Conservation (phyloP, 2,888 invertebrate genomes). For the Plemyria rubiginata region DNA sequence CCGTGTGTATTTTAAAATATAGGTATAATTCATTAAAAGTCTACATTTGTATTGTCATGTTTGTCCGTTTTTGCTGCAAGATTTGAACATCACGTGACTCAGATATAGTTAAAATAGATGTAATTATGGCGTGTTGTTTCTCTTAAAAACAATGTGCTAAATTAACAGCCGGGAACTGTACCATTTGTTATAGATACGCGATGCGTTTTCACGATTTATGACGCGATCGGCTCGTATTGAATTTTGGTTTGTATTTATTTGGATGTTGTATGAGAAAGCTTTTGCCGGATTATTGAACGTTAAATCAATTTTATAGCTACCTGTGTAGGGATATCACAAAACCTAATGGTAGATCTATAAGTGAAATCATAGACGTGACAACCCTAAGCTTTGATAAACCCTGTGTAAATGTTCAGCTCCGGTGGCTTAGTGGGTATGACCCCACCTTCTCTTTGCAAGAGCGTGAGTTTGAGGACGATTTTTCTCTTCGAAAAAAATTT, state of each 20-base stretch:
- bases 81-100: neutral
- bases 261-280: conserved; percentile 23
- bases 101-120: neutral
- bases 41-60: too few relatives aligned
- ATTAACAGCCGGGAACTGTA: conserved; percentile 4
- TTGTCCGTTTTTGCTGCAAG: too few relatives aligned
- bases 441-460: too few relatives aligned
- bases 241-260: conserved; percentile 54
- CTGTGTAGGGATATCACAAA: neutral
- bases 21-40: too few relatives aligned
- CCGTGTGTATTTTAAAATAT: too few relatives aligned
- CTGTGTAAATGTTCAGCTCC: neutral
- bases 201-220: conserved; percentile 65
- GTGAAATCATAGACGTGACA: neutral
- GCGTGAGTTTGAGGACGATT: too few relatives aligned
- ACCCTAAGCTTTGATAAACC: neutral
- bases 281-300: conserved; percentile 45
- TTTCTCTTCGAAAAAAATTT: too few relatives aligned
- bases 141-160: conserved; percentile 1
- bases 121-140: neutral
- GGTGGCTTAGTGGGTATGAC: too few relatives aligned
- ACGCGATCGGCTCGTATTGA: conserved; percentile 57
- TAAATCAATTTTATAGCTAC: conserved; percentile 30
- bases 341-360: neutral
- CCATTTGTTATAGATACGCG: conserved; percentile 37